Evolutionary conservation across 2,888 invertebrate genomes (phyloP).

Genomic region (Hecatera dysodea): DNA sequence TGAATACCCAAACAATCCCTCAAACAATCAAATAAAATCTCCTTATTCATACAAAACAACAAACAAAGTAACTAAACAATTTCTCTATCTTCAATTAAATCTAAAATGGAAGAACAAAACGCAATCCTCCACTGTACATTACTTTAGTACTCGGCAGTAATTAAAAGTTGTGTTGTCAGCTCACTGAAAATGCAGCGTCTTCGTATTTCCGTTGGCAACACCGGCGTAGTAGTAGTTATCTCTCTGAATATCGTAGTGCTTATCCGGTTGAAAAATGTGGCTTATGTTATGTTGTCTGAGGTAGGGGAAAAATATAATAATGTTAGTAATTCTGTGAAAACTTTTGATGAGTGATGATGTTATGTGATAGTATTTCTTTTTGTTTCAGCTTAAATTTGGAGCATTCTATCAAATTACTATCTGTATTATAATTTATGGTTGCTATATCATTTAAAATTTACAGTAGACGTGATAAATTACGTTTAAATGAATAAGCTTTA

Average conservation of each 20-base stretch:
- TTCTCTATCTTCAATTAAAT: slow-evolving; percentile 50
- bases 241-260: slow-evolving; percentile 25
- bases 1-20: background rate
- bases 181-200: slow-evolving; percentile 57
- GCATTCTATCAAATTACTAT: background rate
- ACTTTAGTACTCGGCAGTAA: slow-evolving; percentile 50
- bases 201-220: slow-evolving; percentile 56
- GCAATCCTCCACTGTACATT: slow-evolving; percentile 26
- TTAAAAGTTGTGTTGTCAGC: slow-evolving; percentile 63
- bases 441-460: background rate
- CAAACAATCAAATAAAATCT: slow-evolving; percentile 10
- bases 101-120: slow-evolving; percentile 46
- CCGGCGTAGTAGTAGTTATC: slow-evolving; percentile 29
- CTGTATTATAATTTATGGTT: background rate
- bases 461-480: background rate
- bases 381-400: background rate
- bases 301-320: background rate
- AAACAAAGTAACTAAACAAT: slow-evolving; percentile 22
- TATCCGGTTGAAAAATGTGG: slow-evolving; percentile 26
- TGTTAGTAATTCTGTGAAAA: background rate
- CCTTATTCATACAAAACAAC: slow-evolving; percentile 17
- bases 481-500: background rate
- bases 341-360: too few species aligned
- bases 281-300: background rate
- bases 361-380: too few species aligned